Evolutionary conservation across 2,888 invertebrate species (phyloP).

Genomic region (Clostera curtula): DNA sequence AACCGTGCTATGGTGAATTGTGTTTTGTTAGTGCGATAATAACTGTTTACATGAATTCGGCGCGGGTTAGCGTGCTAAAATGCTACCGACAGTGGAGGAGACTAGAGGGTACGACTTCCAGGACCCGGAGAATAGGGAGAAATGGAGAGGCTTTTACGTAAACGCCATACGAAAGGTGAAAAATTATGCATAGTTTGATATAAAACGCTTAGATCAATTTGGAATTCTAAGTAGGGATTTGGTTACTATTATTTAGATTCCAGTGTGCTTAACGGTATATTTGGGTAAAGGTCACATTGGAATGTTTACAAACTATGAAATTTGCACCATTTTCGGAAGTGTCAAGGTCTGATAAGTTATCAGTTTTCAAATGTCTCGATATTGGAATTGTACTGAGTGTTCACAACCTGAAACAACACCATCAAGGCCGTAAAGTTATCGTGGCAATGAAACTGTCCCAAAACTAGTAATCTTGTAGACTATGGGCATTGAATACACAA

Average conservation of each 20-base stretch:
- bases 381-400: conserved; percentile 2
- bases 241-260: too few species aligned
- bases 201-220: too few species aligned
- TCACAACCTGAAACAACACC: too few species aligned
- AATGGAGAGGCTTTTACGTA: conserved; percentile 95
- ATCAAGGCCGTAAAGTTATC: too few species aligned
- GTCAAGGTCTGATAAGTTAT: conserved; percentile 25
- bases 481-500: too few species aligned
- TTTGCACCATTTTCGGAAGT: conserved; percentile 2
- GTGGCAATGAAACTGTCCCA: too few species aligned
- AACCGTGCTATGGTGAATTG: conserved; percentile 41
- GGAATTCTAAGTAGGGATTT: too few species aligned
- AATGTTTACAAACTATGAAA: conserved; percentile 17
- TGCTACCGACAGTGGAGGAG: conserved; percentile 73
- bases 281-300: conserved; percentile 5
- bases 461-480: too few species aligned
- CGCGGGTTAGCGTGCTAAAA: conserved; percentile 50
- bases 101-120: conserved; percentile 85
- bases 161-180: conserved; percentile 90
- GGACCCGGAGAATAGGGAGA: conserved; percentile 89
- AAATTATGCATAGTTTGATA: too few species aligned
- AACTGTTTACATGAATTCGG: conserved; percentile 65
- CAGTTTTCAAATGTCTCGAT: conserved; percentile 11
- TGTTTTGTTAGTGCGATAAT: conserved; percentile 50
- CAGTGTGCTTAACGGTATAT: too few species aligned